Evolutionary conservation across 2,797 vertebrate species (phyloP).

Genomic region (Bothrops alternatus): DNA sequence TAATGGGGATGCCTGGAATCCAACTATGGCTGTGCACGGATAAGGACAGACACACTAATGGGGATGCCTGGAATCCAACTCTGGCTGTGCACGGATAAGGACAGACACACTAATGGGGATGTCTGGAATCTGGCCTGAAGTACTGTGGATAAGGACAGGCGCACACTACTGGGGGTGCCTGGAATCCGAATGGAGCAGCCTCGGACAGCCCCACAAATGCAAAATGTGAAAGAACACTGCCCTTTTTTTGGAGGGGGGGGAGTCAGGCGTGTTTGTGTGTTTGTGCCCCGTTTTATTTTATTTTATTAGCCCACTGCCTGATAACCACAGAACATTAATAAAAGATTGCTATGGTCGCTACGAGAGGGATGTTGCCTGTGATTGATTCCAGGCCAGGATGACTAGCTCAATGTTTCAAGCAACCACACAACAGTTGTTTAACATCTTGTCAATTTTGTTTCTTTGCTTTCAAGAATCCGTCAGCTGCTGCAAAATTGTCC

Average conservation of each 20-base stretch:
- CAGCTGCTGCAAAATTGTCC: neutral
- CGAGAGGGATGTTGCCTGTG: neutral
- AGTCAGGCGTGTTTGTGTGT: too few species aligned
- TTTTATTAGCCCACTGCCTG: neutral
- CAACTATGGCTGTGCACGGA: too few species aligned
- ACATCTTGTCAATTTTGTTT: neutral
- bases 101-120: too few species aligned
- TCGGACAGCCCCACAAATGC: neutral
- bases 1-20: too few species aligned
- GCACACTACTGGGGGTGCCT: too few species aligned
- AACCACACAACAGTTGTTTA: neutral
- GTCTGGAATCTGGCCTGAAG: too few species aligned
- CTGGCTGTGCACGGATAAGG: too few species aligned
- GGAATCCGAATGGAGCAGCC: too few species aligned
- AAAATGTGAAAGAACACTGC: neutral
- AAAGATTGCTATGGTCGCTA: neutral
- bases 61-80: too few species aligned
- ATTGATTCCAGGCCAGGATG: neutral
- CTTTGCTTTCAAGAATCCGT: neutral
- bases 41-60: too few species aligned
- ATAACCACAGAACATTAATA: too few species aligned
- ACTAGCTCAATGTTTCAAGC: neutral
- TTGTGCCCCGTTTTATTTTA: neutral
- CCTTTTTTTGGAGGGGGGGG: neutral
- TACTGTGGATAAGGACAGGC: too few species aligned